Percentiles rank a stretch among this genome's conserved stretches.
phyloP scores from a whole-genome alignment of 2,888 invertebrate species.

The Pteria penguin region DNA sequence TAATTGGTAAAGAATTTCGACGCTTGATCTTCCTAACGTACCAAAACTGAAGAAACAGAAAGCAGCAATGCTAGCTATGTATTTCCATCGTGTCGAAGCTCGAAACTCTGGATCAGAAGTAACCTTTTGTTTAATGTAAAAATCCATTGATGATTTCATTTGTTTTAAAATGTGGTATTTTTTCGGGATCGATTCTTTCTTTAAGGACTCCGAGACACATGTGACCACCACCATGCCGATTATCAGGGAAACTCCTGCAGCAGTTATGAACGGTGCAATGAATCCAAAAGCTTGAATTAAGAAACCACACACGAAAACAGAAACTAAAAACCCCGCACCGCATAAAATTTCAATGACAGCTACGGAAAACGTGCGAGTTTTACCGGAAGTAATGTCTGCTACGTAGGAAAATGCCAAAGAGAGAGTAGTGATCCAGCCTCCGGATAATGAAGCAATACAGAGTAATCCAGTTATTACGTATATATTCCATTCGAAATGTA shows the following conservation, averaged over 20 bases:
- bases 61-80: slow-evolving; percentile 39
- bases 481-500: slow-evolving; percentile 14
- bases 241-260: slow-evolving; percentile 10
- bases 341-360: slow-evolving; percentile 15
- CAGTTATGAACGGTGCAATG: slow-evolving; percentile 1
- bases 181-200: background rate
- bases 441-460: slow-evolving; percentile 7
- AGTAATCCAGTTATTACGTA: slow-evolving; percentile 12
- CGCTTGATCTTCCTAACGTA: slow-evolving; percentile 44
- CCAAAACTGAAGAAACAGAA: slow-evolving; percentile 43
- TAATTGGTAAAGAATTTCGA: slow-evolving; percentile 54
- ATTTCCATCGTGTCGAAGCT: slow-evolving; percentile 44
- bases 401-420: slow-evolving; percentile 8
- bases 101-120: too few species aligned
- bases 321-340: slow-evolving; percentile 18
- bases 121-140: slow-evolving; percentile 10
- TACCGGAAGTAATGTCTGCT: slow-evolving; percentile 27
- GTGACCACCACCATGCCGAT: slow-evolving; percentile 5
- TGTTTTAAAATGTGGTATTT: slow-evolving; percentile 1
- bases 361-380: slow-evolving; percentile 26
- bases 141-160: slow-evolving; percentile 10
- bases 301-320: slow-evolving; percentile 16
- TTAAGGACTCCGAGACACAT: slow-evolving; percentile 16
- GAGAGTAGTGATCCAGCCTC: slow-evolving; percentile 4
- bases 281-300: slow-evolving; percentile 28